Percentiles rank a stretch among this genome's conserved stretches.
Conservation (phyloP, 2,888 invertebrate genomes). For the Strigamia transsilvanica region DNA sequence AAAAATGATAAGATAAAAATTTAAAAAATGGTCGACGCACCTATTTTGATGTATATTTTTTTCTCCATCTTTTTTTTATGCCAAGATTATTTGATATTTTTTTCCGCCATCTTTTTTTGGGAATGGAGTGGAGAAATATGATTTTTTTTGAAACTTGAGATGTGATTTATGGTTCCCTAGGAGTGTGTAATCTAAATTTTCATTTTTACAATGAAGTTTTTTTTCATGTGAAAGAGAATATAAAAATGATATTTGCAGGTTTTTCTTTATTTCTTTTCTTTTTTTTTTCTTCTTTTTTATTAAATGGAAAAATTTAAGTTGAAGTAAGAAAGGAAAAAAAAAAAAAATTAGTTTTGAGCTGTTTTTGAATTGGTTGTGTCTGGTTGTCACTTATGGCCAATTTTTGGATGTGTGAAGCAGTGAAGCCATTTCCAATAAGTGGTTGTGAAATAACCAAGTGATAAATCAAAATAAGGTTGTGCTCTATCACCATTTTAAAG, state of each 20-base stretch:
- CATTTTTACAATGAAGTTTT: conserved; percentile 40
- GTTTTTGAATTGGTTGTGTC: conserved; percentile 6
- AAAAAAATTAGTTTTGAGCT: not conserved
- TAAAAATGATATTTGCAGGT: conserved; percentile 14
- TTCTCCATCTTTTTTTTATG: not conserved
- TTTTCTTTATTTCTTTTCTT: not conserved
- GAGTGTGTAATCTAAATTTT: conserved; percentile 42
- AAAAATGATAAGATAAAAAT: conserved; percentile 1
- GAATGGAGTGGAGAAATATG: conserved; percentile 21
- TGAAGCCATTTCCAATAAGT: conserved; percentile 40
- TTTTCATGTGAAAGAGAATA: not conserved
- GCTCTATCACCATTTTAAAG: conserved; percentile 17
- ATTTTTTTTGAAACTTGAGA: not conserved
- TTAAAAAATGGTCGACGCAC: conserved; percentile 3
- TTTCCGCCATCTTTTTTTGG: not conserved
- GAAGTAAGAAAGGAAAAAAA: conserved; percentile 6
- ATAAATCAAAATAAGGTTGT: conserved; percentile 35
- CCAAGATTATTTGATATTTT: conserved; percentile 34
- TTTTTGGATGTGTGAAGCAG: conserved; percentile 31
- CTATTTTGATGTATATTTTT: conserved; percentile 15
- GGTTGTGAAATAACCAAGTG: conserved; percentile 32
- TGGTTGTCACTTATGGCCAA: conserved; percentile 37
- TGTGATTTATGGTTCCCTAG: conserved; percentile 40
- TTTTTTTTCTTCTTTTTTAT: not conserved
- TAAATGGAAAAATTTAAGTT: not conserved